phyloP scores from a whole-genome alignment of 2,888 invertebrate species.

The Parochlus steinenii region DNA sequence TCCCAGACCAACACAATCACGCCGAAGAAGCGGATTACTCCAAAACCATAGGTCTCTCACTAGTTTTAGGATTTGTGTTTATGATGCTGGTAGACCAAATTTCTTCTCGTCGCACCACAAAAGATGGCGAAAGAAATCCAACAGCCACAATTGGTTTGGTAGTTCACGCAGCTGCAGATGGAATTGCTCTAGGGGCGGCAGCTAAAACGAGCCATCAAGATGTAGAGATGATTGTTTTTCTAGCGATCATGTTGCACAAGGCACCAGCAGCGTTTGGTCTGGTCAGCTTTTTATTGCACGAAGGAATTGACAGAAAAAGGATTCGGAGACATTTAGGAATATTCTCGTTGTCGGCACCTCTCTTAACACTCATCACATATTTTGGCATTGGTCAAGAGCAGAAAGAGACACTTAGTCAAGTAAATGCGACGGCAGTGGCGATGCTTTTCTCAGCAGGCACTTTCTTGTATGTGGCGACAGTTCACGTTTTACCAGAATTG shows the following conservation, averaged over 20 bases:
- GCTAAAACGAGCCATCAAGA: constrained; percentile 91
- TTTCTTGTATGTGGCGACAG: constrained; percentile 95
- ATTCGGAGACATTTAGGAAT: constrained; percentile 80
- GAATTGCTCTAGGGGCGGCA: constrained; percentile 94
- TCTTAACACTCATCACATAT: constrained; percentile 78
- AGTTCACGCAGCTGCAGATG: constrained; percentile 97
- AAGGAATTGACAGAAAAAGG: constrained; percentile 70
- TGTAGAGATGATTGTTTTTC: constrained; percentile 92
- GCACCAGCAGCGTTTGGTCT: constrained; percentile 98
- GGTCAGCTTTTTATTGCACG: constrained; percentile 92
- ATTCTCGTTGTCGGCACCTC: constrained; percentile 86
- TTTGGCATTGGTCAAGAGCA: constrained; percentile 87
- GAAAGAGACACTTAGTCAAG: constrained; percentile 72
- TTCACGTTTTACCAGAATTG: constrained; percentile 93
- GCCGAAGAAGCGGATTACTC: constrained; percentile 21
- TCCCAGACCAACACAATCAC: constrained; percentile 35
- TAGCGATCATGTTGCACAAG: constrained; percentile 98
- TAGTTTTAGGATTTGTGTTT: constrained; percentile 89
- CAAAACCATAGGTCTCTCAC: constrained; percentile 64
- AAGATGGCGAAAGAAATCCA: constrained; percentile 52
- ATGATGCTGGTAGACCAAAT: constrained; percentile 93
- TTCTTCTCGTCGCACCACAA: constrained; percentile 35
- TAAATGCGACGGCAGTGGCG: constrained; percentile 85
- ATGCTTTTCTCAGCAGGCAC: constrained; percentile 99
- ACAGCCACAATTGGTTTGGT: constrained; percentile 94